Base-by-base conservation (phyloP, 2,888 invertebrate species). In the Brachypterus glaber region DNA sequence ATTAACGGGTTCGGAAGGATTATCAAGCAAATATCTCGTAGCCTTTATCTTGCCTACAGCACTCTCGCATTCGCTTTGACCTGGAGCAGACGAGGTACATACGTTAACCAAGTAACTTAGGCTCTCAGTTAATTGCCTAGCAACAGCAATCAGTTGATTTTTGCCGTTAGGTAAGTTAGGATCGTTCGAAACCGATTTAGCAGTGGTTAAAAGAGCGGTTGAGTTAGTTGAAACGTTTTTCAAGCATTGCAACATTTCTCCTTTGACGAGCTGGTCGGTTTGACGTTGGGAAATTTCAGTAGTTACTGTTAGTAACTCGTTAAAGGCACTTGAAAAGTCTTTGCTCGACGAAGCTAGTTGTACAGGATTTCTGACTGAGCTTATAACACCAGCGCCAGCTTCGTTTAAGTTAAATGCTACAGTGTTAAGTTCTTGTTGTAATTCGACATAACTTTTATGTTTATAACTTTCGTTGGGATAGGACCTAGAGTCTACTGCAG, bases 11-110 rank as follows among this genome's bases (percentile, higher is more conserved):
- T 95, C 89, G 33, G 77, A 77, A 12, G 93, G 90, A 58, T 85
- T 80, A 50, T 85, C 82, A 33, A 97, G 70, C 43, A 93, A 70
- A 2, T 86, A 82, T 13, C 82, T 75, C 63, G 88, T 78, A 39
- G 87, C 82, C 64, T 88, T 84, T 41, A 97, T 92, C 62, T 88
- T 87, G 46, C 95, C 73, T 36, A 96, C 82, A 1, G 96, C 95
- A 49, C 88, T 93, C 60, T 91, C 92, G 66, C 97, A 97, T 60
- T 97, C 96, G 62, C 88, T 90, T 68, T 95, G 93, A 0, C 96
- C 93, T 0, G 96, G 95, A 0, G 91, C 89, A 0, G 90, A 88
- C 21, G 82, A 82, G 1, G 90, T 90, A 59, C 84, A 87, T 3
- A 85, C 81, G 62, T 87, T 83, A 2, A 95, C 85, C 44, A 96